phyloP scores from a whole-genome alignment of 2,113 vertebrate species.

The Nyctereutes procyonoides region DNA sequence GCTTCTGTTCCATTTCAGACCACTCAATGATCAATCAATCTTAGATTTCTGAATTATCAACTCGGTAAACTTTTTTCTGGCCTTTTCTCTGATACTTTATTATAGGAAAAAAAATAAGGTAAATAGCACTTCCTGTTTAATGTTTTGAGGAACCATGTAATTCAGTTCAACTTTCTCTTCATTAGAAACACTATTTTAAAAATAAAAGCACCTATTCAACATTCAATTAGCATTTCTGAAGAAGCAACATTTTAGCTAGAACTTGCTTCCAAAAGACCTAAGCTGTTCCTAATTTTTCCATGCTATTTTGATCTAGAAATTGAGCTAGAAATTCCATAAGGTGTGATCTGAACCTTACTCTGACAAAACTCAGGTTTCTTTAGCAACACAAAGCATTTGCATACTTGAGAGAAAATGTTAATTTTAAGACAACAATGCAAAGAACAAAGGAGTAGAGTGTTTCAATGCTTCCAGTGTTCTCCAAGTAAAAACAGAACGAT shows the following conservation, averaged over 20 bases:
- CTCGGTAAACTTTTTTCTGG: not conserved
- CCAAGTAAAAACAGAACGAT: conserved; percentile 41
- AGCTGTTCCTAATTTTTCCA: not conserved
- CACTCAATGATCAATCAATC: not conserved
- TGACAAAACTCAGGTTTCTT: not conserved
- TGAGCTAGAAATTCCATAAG: not conserved
- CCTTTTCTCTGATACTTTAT: not conserved
- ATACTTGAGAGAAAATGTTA: not conserved
- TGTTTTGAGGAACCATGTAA: not conserved
- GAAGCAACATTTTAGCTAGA: not conserved
- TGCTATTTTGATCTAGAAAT: conserved; percentile 18
- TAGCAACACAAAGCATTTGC: not conserved
- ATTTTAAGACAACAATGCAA: conserved; percentile 24
- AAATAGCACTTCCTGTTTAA: not conserved
- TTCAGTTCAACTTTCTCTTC: not conserved
- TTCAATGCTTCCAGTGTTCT: not conserved
- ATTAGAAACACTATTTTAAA: not conserved
- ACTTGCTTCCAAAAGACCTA: not conserved
- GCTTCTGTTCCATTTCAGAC: not conserved
- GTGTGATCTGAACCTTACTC: not conserved
- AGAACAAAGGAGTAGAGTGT: not conserved
- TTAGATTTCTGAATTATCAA: not conserved
- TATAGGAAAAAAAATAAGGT: not conserved
- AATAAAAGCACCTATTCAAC: not conserved
- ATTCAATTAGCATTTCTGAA: no score